Evolutionary conservation across 1,140 invertebrate species (phyloP), one percentile per base, ranked within the genome.

Genomic region (Ganaspis sp.): DNA sequence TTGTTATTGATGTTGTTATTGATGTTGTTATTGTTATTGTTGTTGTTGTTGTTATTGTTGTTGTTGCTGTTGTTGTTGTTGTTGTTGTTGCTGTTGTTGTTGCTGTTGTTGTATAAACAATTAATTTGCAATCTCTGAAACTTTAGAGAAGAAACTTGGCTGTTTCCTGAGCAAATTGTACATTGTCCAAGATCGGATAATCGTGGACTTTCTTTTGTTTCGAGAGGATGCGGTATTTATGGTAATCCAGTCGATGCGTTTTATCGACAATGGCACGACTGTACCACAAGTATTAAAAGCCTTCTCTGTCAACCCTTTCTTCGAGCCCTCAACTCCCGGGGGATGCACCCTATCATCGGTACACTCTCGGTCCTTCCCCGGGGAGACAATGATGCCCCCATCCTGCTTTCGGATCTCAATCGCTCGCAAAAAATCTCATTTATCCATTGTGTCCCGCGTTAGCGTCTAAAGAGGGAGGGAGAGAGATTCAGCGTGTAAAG

Each of bases 401-500:
- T 82, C 81, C 80, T 80, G 78, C 83, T 86, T 84, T 87, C 78
- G 82, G 84, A 88, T 90, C 88, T 89, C 88, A 89, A 90, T 90
- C 88, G 88, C 79, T 89, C 85, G 84, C 86, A 89, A 90, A 90
- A 90, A 90, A 90, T 90, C 88, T 90, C 89, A 90, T 90, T 90
- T 89, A 89, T 88, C 87, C 85, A 90, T 90, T 90, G 88, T 90
- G 81, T 77, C 54, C 74, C 79, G 86, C 82, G 86, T 86, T 87
- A 86, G 19, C 64, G 70, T 54, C 58, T 54, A 38, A 73, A 72
- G 75, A 81, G 69, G 23, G 76, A 81, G 70, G 19, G 42, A 83
- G 76, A 77, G 75, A 71, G 70, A 82, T 23, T 21, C 54, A 76
- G 29, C 72, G 69, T 75, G 78, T n/a, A n/a, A n/a, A n/a, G 58